phyloP scores from a whole-genome alignment of 1,140 invertebrate species.

The Micrasema longulum region DNA sequence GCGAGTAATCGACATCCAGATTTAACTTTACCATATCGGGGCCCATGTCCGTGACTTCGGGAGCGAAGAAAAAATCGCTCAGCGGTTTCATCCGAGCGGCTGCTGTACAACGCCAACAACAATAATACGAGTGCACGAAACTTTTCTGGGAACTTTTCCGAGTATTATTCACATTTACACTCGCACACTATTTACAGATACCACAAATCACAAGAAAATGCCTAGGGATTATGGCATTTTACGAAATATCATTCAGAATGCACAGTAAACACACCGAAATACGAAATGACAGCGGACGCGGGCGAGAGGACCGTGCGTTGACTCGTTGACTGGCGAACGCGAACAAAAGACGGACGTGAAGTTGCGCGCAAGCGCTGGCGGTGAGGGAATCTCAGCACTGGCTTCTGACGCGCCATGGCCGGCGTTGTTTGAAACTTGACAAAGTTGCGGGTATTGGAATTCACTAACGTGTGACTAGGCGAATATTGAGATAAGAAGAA shows the following conservation, averaged over 20 bases:
- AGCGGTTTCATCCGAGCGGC: conserved; percentile 77
- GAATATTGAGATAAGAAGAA: conserved; percentile 14
- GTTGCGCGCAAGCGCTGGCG: conserved; percentile 22
- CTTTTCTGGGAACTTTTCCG: background rate
- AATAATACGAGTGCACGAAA: conserved; percentile 19
- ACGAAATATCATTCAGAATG: background rate
- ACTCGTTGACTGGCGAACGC: too few relatives aligned
- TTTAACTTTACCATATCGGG: conserved; percentile 75
- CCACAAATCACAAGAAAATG: conserved; percentile 53
- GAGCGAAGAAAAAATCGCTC: conserved; percentile 76
- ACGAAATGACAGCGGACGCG: conserved; percentile 23
- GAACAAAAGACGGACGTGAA: conserved; percentile 39
- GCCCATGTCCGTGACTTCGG: conserved; percentile 81
- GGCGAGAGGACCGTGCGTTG: conserved; percentile 44
- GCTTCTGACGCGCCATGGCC: conserved; percentile 26
- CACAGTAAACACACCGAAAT: background rate
- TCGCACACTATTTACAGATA: conserved; percentile 45
- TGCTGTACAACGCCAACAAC: conserved; percentile 29
- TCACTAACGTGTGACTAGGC: background rate
- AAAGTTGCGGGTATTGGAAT: conserved; percentile 8
- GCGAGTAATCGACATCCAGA: background rate
- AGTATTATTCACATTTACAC: conserved; percentile 11
- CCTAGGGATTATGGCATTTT: conserved; percentile 35
- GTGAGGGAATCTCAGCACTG: conserved; percentile 21
- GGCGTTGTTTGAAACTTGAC: conserved; percentile 5